Base-by-base conservation (phyloP, 2,113 vertebrate species). In the Myodes glareolus region DNA sequence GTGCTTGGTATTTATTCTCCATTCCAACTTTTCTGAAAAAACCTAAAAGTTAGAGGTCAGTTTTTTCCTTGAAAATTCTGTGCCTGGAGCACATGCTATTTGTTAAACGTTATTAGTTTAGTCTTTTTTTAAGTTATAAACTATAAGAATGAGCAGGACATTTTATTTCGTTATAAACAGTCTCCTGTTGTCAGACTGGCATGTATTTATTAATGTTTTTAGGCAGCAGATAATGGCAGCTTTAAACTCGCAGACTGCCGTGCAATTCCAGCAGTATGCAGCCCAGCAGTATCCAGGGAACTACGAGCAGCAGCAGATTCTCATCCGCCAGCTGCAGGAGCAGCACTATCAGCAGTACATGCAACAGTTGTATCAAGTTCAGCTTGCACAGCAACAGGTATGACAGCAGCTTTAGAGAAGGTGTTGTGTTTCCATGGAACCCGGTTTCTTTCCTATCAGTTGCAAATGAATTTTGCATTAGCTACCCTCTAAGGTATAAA, bases 221-320 rank as follows among this genome's bases (percentile, higher is more conserved):
- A 99, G 99, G 98, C 99, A 99, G 97, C 99, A 99, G 98, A 99
- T 99, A 95, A 99, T 99, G 99, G 99, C 99, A 29, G 99, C 99
- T 0, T 96, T 99, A 96, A 99, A 99, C 97, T 99, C 99, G 0
- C 99, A 99, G 99, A 99, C 99, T 0, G 99, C 99, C 0, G 99
- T 99, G 97, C 99, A 99, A 99, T 99, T 99, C 98, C 99, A 99
- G 98, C 99, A 99, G 98, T 99, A 99, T 0, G 99, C 99, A 4
- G 99, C 99, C 13, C 99, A 99, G 98, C 99, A 99, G 97, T 99
- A 99, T 73, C 99, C 99, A 2, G 99, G 99, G 97, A 99, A 99
- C 98, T 99, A 99, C 0, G 99, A 99, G 36, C 99, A 99, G 97
- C 99, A 99, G 98, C 99, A 99, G 96, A 98, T 99, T 94, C 99